Base-by-base conservation (phyloP, 2,113 vertebrate species). In the Cyrtonyx montezumae region DNA sequence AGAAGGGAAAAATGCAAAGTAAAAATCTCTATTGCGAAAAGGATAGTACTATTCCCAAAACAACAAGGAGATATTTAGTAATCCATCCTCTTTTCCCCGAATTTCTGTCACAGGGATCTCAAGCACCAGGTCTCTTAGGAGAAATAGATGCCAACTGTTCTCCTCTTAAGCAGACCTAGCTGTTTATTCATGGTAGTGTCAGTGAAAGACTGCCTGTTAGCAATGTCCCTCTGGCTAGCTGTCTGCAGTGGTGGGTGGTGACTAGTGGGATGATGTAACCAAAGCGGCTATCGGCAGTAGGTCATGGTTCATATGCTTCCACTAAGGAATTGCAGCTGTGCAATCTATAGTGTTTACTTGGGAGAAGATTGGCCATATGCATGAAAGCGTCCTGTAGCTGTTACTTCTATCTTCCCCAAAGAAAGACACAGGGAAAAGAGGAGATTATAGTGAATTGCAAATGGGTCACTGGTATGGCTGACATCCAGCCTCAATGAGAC, bases 121-220 rank as follows among this genome's bases (percentile, higher is more conserved):
- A 65, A 92, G 79, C 26, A 62, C 15, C 43, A 19, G 3, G 88
- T 93, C 92, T 61, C 95, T 0, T 1, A 93, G 88, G 92, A 91
- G 61, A 42, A 91, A 86, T 17, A 81, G 46, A 85, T 91, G 95
- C 95, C 92, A 96, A 56, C 43, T 88, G 76, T 84, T 46, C 46
- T 95, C 55, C 71, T 94, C 61, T 71, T 63, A 73, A 93, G 79
- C 42, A 95, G 90, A 34, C 79, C 85, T 70, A 56, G 90, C 61
- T 26, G 2, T 80, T 96, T 93, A 95, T 95, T 96, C 96, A 95
- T 90, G 83, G 93, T n/a, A 90, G 92, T 90, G 95, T 95, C 93
- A 84, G 56, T 74, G 79, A 88, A 91, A 90, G 77, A 61, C 66
- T 1, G 37, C 53, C 68, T 75, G 79, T 40, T 88, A 0, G 0